Conservation (phyloP, 2,113 vertebrate species). For the Phocoena sinus region DNA sequence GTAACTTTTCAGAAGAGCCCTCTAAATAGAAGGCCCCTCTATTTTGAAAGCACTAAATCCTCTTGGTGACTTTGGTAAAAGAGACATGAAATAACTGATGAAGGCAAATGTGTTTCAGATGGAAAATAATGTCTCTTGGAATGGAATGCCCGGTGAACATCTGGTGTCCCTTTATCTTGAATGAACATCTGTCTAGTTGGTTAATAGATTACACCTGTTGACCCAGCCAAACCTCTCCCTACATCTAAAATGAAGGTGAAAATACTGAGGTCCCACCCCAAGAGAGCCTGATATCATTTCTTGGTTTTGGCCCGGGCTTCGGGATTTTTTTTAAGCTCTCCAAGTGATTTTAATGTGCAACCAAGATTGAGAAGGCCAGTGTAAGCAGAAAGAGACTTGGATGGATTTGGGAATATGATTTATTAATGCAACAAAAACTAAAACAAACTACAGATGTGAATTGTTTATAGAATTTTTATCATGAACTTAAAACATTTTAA, state of each 20-base stretch:
- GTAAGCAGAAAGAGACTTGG: background rate
- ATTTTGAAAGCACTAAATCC: constrained; percentile 18
- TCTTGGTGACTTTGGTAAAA: constrained; percentile 28
- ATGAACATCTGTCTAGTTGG: background rate
- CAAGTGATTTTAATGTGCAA: background rate
- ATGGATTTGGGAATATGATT: background rate
- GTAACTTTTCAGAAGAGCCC: constrained; percentile 13
- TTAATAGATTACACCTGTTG: constrained; percentile 5
- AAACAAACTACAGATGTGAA: background rate
- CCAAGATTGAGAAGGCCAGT: background rate
- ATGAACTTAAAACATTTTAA: background rate
- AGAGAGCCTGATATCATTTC: background rate
- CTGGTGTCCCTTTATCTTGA: constrained; percentile 27
- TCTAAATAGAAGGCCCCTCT: background rate
- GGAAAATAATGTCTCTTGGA: constrained; percentile 30
- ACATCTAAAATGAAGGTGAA: background rate
- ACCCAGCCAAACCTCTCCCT: background rate
- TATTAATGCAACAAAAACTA: background rate
- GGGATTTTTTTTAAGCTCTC: background rate
- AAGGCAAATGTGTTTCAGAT: constrained; percentile 38
- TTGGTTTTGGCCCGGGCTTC: background rate
- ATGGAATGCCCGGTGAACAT: constrained; percentile 8
- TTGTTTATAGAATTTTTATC: background rate
- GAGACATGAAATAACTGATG: background rate
- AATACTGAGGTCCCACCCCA: background rate